Conservation (phyloP, 2,113 vertebrate genomes). For the Saguinus imperator region DNA sequence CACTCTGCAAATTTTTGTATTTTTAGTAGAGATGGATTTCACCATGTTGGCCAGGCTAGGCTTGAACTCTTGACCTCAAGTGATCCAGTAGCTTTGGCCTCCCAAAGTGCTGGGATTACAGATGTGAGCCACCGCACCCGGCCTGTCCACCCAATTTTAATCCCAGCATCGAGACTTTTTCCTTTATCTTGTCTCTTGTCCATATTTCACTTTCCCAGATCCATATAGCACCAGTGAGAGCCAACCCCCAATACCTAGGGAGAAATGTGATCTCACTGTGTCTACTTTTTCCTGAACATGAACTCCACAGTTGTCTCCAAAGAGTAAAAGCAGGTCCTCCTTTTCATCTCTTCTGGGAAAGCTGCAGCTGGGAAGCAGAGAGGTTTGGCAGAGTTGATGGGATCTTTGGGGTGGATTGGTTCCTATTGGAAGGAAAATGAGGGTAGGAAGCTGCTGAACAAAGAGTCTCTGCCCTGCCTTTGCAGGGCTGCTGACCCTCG, state of each 20-base stretch:
- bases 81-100: no score
- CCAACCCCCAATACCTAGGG: neutral
- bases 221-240: neutral
- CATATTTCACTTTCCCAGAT: neutral
- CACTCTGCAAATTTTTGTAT: no score
- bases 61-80: no score
- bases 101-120: no score
- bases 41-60: no score
- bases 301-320: neutral
- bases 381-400: neutral
- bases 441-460: neutral
- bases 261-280: neutral
- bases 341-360: neutral
- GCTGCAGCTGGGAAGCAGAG: neutral
- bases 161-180: neutral
- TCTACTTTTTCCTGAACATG: rapidly evolving
- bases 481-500: neutral
- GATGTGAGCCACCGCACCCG: rapidly evolving
- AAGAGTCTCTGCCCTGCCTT: neutral
- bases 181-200: neutral
- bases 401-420: neutral
- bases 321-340: neutral
- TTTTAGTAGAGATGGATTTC: no score
- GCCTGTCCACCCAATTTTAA: neutral
- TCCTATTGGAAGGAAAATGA: neutral